phyloP scores from a whole-genome alignment of 2,797 vertebrate genomes.

The Onychomys leucogaster region DNA sequence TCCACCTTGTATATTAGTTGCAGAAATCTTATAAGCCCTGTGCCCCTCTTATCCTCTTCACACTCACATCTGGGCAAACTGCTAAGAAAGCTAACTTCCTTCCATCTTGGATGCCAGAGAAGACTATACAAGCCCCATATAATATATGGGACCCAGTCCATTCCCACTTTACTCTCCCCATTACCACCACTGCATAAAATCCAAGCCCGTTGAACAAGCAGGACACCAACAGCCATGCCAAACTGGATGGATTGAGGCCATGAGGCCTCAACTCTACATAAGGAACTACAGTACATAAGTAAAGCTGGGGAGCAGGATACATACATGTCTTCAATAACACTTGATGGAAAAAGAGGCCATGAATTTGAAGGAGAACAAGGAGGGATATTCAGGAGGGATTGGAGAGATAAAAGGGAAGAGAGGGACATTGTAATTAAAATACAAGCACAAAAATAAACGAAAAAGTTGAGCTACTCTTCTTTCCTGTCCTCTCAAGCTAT shows the following conservation, averaged over 20 bases:
- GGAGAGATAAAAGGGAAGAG: not conserved
- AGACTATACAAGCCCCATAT: not conserved
- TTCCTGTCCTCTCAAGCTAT: not conserved
- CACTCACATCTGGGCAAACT: not conserved
- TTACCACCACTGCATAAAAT: not conserved
- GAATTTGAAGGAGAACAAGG: not conserved
- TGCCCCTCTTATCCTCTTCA: not conserved
- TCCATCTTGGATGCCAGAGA: not conserved
- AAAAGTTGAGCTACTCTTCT: not conserved
- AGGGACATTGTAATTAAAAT: not conserved
- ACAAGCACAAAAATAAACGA: not conserved
- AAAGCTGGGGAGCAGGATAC: not conserved
- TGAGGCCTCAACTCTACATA: not conserved
- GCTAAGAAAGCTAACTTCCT: not conserved
- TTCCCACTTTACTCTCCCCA: fast-evolving
- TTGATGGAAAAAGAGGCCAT: not conserved
- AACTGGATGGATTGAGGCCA: not conserved
- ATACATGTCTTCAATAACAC: not conserved
- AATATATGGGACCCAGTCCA: not conserved
- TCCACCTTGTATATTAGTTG: not conserved
- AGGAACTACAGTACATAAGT: not conserved
- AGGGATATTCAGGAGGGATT: not conserved
- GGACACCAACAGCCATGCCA: not conserved
- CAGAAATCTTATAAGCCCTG: not conserved
- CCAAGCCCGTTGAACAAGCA: not conserved